Evolutionary conservation across 1,140 invertebrate genomes (phyloP), one percentile per base, ranked within the genome.

Genomic region (Matsumurasca onukii): DNA sequence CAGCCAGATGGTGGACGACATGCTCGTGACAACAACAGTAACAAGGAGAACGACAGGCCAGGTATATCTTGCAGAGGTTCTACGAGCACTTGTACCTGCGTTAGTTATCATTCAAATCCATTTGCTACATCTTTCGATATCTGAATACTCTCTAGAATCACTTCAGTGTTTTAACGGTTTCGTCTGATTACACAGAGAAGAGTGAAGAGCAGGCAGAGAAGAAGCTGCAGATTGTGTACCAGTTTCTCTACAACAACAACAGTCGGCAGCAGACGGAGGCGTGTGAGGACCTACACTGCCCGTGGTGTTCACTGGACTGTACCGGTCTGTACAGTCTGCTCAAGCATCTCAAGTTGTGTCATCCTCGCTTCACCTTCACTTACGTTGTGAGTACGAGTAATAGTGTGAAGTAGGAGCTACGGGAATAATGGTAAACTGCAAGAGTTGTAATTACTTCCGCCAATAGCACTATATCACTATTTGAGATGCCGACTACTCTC

Each of bases 241-340:
- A 97, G 80, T 98, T 98, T 82, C 86, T 96, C 69, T 97, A 97
- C 77, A 96, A 96, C 78, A 97, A 96, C 78, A 96, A 95, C 78
- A 94, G 91, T 34, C 83, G 94, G 30, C 95, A 98, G 78, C 94
- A 97, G 80, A 98, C 95, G 0, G 95, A 97, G 80, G 92, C 94
- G 24, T 89, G 92, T 45, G 91, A 94, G 75, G 94, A 97, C 81
- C 82, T 97, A 15, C 88, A 91, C 73, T 98, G 96, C 79, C 95
- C 95, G 1, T 98, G 95, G 95, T 98, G 96, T 77, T 92, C 90
- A 0, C 80, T 98, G 5, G 92, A 97, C 77, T 98, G 95, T 76
- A 86, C 89, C 27, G 86, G 88, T 61, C 81, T 98, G 1, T 97
- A 97, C 79, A 91, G 92, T 0, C 82, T 98, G 39, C 83, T 98